Base-by-base conservation (phyloP, 2,113 vertebrate species). In the Greenwoodochromis staneri region DNA sequence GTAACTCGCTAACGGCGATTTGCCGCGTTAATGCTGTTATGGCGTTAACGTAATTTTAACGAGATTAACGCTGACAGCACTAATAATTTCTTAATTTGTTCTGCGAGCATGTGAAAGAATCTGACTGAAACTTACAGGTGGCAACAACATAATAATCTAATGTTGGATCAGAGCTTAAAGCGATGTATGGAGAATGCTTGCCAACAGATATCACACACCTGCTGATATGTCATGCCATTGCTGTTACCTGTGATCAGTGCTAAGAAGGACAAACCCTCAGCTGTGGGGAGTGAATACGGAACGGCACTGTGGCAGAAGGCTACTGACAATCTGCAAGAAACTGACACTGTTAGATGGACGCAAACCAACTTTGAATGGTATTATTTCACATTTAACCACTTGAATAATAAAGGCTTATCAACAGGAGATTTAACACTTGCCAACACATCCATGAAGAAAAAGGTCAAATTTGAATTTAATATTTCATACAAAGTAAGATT, bases 301-400 rank as follows among this genome's bases (percentile, higher is more conserved):
- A 94, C 96, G 97, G 96, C 97, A 97, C 95, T 97, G 97, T 95
- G 97, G 97, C 97, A 98, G 97, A 97, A 98, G 96, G 95, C 97
- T 99, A 97, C 97, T 98, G 97, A 98, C 96, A 96, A 98, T 98
- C 98, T 98, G 97, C 92, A 96, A 98, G 97, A 98, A 96, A 98
- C 98, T 98, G 96, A 97, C 96, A 97, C 94, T 31, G 97, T 98
- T 97, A 98, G 97, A 90, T 91, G 96, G 95, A 96, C 96, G 94
- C 95, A 97, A 95, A 97, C 86, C 47, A 84, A 3, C 54, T 11
- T 31, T 8, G 47, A 14, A 71, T 19, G n/a, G 21, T 36, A 13
- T 42, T 27, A 24, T 5, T 78, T 61, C 42, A 47, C 14, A 76
- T 76, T 45, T 47, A 47, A 36, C 9, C 7, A 7, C 19, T 45